Evolutionary conservation across 2,113 vertebrate genomes (phyloP).

Genomic region (zebrafish (Danio rerio)): DNA sequence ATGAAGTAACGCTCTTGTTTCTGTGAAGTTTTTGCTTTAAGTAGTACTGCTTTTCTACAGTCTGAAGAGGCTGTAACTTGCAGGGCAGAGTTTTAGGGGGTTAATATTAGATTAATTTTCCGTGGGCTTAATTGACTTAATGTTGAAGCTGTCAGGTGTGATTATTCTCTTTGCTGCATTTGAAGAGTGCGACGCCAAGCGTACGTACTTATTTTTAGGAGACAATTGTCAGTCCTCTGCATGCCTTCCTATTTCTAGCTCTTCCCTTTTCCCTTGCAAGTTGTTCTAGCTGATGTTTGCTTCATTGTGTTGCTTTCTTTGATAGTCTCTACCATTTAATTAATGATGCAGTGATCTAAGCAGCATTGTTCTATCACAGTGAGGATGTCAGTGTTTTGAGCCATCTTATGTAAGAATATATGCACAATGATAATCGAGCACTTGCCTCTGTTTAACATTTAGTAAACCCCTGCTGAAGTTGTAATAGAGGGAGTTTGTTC

Average conservation of each 20-base stretch:
- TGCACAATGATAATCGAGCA: conserved; percentile 44
- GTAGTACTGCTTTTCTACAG: conserved; percentile 55
- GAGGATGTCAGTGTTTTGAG: conserved; percentile 56
- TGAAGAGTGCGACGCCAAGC: conserved; percentile 50
- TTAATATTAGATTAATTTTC: conserved; percentile 75
- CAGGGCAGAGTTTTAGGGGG: conserved; percentile 69
- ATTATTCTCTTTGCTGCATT: conserved; percentile 69
- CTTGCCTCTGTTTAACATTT: conserved; percentile 51
- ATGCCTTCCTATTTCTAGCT: conserved; percentile 48
- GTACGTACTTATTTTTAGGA: conserved; percentile 65
- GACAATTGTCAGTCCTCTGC: conserved; percentile 60
- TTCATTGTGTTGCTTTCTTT: conserved; percentile 52
- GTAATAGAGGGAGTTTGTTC: conserved; percentile 54
- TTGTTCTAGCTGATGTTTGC: conserved; percentile 43
- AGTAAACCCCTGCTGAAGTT: conserved; percentile 57
- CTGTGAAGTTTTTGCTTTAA: background rate
- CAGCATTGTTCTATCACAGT: conserved; percentile 65
- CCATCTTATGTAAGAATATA: conserved; percentile 32
- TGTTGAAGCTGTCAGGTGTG: conserved; percentile 76
- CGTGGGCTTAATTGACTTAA: conserved; percentile 76
- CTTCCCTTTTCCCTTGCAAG: background rate
- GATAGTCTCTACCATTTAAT: conserved; percentile 54
- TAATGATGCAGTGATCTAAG: conserved; percentile 46
- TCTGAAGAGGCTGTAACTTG: conserved; percentile 65
- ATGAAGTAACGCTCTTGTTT: background rate